A percentile compares a stretch with the other conserved stretches of the same genome.
These are phyloP conservation scores for Hermatobates lingyangjiaoensis DNA, from an alignment of 1,140 invertebrate species.

Conservation along the genomic window DNA sequence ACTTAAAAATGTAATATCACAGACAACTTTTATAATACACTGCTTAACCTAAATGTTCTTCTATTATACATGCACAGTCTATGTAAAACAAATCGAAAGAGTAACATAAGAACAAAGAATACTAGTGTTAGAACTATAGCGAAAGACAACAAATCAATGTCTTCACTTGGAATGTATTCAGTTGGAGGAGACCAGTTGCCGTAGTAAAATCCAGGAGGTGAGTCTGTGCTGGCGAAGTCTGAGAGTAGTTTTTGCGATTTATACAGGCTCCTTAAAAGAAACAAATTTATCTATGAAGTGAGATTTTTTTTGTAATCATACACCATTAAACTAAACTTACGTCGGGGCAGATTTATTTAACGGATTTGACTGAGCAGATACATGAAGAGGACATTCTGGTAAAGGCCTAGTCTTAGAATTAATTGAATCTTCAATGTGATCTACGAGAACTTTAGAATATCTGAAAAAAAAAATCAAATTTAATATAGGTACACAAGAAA, in stretches of 20 bases:
- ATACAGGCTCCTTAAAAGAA: constrained; percentile 39
- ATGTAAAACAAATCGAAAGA: constrained; percentile 14
- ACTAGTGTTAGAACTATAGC: constrained; percentile 11
- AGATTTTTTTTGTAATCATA: not conserved
- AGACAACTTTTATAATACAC: constrained; percentile 14
- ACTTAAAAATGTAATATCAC: too few relatives aligned
- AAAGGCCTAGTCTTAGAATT: constrained; percentile 32
- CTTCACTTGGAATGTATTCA: constrained; percentile 13
- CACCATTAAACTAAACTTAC: constrained; percentile 27
- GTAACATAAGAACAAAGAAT: constrained; percentile 10
- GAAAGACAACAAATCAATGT: constrained; percentile 9
- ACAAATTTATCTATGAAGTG: not conserved
- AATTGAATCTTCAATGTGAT: constrained; percentile 27
- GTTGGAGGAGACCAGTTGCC: constrained; percentile 9
- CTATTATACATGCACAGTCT: constrained; percentile 16
- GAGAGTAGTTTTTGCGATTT: constrained; percentile 51
- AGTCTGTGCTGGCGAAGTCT: constrained; percentile 27
- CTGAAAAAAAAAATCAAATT: constrained; percentile 16
- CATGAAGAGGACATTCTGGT: constrained; percentile 40
- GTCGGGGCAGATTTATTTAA: constrained; percentile 49
- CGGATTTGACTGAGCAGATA: constrained; percentile 37
- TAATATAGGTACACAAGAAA: too few relatives aligned
- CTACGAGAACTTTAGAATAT: constrained; percentile 56
- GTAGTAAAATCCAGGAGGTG: constrained; percentile 20
- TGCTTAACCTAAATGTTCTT: constrained; percentile 10